Percentiles rank a stretch among this genome's conserved stretches.
These are phyloP conservation scores for Apis laboriosa DNA, from an alignment of 1,140 invertebrate genomes.

Conservation along the genomic window DNA sequence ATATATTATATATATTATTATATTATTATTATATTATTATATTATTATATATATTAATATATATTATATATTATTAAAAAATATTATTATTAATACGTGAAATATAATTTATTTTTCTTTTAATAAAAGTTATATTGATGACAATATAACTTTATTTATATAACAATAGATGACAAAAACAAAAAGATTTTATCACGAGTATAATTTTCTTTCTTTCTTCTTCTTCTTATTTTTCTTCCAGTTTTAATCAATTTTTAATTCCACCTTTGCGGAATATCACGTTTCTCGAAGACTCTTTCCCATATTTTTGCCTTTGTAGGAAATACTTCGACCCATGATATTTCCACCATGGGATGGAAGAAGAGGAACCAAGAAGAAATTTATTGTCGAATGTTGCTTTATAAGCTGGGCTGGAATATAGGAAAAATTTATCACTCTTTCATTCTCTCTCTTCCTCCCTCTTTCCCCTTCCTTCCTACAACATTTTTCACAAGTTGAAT, in stretches of 20 bases:
- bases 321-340: slow-evolving; percentile 32
- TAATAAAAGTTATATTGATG: no score
- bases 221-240: background rate
- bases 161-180: no score
- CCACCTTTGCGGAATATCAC: background rate
- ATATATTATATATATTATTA: no score
- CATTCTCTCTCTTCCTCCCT: no score
- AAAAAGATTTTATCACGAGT: background rate
- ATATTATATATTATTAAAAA: no score
- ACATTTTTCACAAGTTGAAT: no score
- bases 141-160: no score
- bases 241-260: background rate
- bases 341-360: background rate
- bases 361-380: background rate
- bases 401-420: background rate
- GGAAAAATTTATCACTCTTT: background rate
- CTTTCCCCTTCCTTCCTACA: no score
- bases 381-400: background rate
- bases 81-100: no score
- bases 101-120: no score
- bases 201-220: background rate
- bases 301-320: slow-evolving; percentile 6
- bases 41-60: no score
- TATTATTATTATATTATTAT: no score
- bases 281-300: slow-evolving; percentile 3